phyloP scores from a whole-genome alignment of 2,888 invertebrate species.

The Ornithoptera alexandrae region DNA sequence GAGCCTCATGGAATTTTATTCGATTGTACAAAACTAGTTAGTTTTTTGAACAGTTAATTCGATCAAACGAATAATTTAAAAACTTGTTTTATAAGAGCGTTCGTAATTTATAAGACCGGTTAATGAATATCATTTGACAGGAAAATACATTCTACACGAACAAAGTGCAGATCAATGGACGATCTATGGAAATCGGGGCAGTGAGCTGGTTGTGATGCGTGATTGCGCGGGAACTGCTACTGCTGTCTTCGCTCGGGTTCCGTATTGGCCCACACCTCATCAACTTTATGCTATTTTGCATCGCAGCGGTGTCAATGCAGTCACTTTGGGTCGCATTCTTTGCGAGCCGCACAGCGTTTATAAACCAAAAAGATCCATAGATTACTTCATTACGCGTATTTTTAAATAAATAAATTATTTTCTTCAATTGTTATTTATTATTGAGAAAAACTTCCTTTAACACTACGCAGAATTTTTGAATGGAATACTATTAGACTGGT shows the following conservation, averaged over 20 bases:
- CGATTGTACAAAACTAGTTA: background rate
- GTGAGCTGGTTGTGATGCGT: slow-evolving; percentile 44
- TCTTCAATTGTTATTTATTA: background rate
- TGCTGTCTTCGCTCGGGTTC: slow-evolving; percentile 46
- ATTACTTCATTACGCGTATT: slow-evolving; percentile 19
- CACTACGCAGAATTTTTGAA: no score
- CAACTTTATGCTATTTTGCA: slow-evolving; percentile 45
- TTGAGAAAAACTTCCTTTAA: background rate
- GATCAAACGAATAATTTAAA: background rate
- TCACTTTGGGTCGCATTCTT: slow-evolving; percentile 37
- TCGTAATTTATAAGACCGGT: slow-evolving; percentile 4
- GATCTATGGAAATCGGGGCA: slow-evolving; percentile 44
- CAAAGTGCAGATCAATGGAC: slow-evolving; percentile 46
- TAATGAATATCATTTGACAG: slow-evolving; percentile 32
- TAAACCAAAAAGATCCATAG: slow-evolving; percentile 13
- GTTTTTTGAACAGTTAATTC: background rate
- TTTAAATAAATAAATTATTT: slow-evolving; percentile 10
- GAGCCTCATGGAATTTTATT: background rate
- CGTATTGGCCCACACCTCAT: slow-evolving; percentile 46
- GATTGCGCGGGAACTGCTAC: slow-evolving; percentile 43
- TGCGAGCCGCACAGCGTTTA: slow-evolving; percentile 34
- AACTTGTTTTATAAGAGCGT: slow-evolving; percentile 16
- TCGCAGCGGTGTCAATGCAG: slow-evolving; percentile 42
- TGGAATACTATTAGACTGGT: no score
- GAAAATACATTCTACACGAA: slow-evolving; percentile 37